A percentile compares a stretch with the other conserved stretches of the same genome.
These are phyloP conservation scores for Cephus runcator DNA, from an alignment of 2,888 invertebrate species.

Conservation along the genomic window DNA sequence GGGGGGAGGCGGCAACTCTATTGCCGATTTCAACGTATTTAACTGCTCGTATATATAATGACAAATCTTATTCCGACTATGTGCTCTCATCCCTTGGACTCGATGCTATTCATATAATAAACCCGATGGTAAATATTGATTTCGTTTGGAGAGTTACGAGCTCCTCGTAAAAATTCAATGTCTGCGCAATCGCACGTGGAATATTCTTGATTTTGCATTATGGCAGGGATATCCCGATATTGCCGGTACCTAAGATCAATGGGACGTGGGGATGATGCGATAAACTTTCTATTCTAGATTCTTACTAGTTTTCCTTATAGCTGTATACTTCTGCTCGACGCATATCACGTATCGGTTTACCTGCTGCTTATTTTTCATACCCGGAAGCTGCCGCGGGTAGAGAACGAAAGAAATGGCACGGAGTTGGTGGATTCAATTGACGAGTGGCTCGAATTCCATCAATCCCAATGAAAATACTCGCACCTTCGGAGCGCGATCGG, in stretches of 20 bases:
- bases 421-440: not conserved
- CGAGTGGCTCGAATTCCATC: not conserved
- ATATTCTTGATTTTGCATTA: not conserved
- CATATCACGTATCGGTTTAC: not conserved
- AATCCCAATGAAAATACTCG: not conserved
- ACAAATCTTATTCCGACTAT: not conserved
- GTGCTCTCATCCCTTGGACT: not conserved
- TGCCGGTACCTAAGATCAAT: not conserved
- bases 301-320: not conserved
- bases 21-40: slow-evolving; percentile 2
- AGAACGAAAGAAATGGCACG: not conserved
- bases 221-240: not conserved
- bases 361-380: not conserved
- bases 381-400: not conserved
- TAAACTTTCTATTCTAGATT: not conserved
- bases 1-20: not conserved
- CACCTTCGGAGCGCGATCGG: not conserved
- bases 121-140: not conserved
- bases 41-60: not conserved
- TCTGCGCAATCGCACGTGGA: not conserved
- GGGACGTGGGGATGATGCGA: not conserved
- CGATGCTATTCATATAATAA: not conserved
- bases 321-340: not conserved
- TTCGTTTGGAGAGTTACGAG: not conserved
- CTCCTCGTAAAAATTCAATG: not conserved